Base-by-base conservation (phyloP, 2,888 invertebrate species). In the Oscheius sp. region DNA sequence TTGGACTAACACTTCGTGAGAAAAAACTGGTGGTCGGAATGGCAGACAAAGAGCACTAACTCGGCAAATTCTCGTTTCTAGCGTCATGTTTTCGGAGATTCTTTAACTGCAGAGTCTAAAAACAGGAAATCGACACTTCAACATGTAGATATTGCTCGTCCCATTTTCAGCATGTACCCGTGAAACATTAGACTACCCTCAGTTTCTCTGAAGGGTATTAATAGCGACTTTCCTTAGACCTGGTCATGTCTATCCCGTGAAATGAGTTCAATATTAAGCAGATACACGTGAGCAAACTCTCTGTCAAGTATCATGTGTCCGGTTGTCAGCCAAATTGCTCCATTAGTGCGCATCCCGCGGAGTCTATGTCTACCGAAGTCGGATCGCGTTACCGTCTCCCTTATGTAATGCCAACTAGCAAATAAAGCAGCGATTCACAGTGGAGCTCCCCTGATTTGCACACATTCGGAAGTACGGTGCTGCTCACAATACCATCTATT, bases 271-370 rank as follows among this genome's bases (percentile, higher is more conserved):
- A 63, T 48, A 47, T 47, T n/a, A 37, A 58, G 47, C 29, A 4
- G 47, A 42, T 42, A 37, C 62, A 63, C 50, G 63, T 63, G 63
- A 63, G 63, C 63, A 68, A 68, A 55, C 53, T 53, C 53, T 53
- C 55, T 55, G 55, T 68, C 68, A 55, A 55, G 68, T 68, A 68
- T 68, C 68, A 68, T 55, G 68, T 68, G 68, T 68, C 68, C 37
- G 70, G 55, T 47, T 70, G 70, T 29, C 70, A 50, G 50, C 47
- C 50, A 70, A 70, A 58, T 70, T 70, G 70, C 58, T 70, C 70
- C 70, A 70, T 70, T 70, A 70, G 70, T 37, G 70, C 57, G 70
- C 70, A 70, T 70, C 70, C 50, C 70, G 68, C 68, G 55, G 68
- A 58, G 70, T 70, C 70, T 57, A 70, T 70, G 70, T 48, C 42